Conservation (phyloP, 2,113 vertebrate genomes). For the Thermophis baileyi region DNA sequence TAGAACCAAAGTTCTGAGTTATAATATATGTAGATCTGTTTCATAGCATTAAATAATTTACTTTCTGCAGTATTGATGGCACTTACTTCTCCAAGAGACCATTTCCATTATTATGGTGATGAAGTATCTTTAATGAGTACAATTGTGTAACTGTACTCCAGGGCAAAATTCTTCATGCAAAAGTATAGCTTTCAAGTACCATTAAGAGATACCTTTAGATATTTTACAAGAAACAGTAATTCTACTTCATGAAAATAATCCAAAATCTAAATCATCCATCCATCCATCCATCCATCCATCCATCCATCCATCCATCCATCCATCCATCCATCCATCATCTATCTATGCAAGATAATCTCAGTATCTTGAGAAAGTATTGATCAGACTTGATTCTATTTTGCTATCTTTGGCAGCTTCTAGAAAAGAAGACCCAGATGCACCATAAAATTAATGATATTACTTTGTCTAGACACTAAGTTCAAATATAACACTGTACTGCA, state of each 20-base stretch:
- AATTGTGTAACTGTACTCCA: conserved; percentile 71
- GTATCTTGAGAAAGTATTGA: conserved; percentile 50
- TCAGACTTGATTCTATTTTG: conserved; percentile 34
- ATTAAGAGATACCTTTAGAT: conserved; percentile 56
- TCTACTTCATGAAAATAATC: conserved; percentile 53
- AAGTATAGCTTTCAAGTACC: conserved; percentile 52
- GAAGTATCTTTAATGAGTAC: conserved; percentile 72
- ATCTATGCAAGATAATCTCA: neutral
- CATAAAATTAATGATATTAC: neutral
- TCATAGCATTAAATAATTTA: conserved; percentile 47
- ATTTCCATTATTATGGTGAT: conserved; percentile 76
- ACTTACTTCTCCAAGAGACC: conserved; percentile 65
- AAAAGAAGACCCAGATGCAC: conserved; percentile 1
- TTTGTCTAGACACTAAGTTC: conserved; percentile 19
- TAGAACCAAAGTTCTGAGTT: conserved; percentile 15
- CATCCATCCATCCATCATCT: conserved; percentile 22
- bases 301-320: conserved; percentile 28
- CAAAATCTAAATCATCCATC: conserved; percentile 42
- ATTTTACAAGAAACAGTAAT: conserved; percentile 52
- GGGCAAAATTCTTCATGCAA: conserved; percentile 67
- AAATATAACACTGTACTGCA: neutral
- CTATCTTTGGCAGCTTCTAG: conserved; percentile 30
- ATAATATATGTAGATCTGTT: conserved; percentile 39
- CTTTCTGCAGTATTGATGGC: conserved; percentile 52
- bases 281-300: conserved; percentile 16